A percentile compares a stretch with the other conserved stretches of the same genome.
Evolutionary conservation across 2,888 invertebrate genomes (phyloP).

Genomic region (Pterostichus niger): DNA sequence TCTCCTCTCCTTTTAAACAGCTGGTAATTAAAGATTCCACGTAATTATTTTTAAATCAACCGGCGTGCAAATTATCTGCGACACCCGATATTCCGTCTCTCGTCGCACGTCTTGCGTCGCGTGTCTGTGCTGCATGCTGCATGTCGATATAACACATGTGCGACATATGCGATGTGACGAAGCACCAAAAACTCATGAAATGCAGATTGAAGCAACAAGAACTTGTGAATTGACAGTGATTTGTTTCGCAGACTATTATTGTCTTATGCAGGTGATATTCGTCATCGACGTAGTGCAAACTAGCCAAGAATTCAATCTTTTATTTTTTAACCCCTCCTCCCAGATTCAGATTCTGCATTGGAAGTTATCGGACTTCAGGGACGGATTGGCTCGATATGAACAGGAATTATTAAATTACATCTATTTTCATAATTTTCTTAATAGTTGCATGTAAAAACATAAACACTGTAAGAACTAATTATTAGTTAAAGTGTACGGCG

Average conservation of each 20-base stretch:
- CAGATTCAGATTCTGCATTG: neutral
- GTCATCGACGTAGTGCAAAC: constrained; percentile 61
- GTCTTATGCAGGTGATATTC: constrained; percentile 66
- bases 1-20: constrained; percentile 11
- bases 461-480: no score
- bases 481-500: no score
- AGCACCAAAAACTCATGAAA: constrained; percentile 53
- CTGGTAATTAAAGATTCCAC: constrained; percentile 46
- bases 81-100: constrained; percentile 16
- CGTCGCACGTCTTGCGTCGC: constrained; percentile 37
- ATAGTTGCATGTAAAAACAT: no score
- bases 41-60: constrained; percentile 43
- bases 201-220: constrained; percentile 61
- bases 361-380: constrained; percentile 15
- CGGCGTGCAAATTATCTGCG: constrained; percentile 53
- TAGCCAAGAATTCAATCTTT: constrained; percentile 45
- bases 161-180: constrained; percentile 61
- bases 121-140: constrained; percentile 20
- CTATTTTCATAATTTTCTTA: no score
- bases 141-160: constrained; percentile 58
- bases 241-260: constrained; percentile 62
- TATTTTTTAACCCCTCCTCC: constrained; percentile 19
- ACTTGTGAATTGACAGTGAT: constrained; percentile 65
- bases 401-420: no score
- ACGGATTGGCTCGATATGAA: neutral